A percentile compares a stretch with the other conserved stretches of the same genome.
Evolutionary conservation across 1,140 invertebrate genomes (phyloP).

Genomic region (Drosophila orena): DNA sequence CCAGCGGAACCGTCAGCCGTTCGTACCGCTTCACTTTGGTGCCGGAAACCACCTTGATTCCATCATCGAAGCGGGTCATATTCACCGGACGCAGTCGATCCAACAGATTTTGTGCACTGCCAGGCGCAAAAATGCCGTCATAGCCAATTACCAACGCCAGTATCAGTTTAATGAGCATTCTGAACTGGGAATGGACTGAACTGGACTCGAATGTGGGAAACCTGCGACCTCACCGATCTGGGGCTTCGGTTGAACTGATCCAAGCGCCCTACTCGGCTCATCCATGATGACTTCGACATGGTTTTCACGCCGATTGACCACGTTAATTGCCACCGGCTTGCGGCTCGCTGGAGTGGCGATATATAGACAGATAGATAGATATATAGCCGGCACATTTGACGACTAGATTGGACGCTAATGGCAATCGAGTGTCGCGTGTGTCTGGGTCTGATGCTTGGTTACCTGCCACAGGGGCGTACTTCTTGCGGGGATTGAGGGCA

Average conservation of each 20-base stretch:
- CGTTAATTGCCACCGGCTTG: constrained; percentile 61
- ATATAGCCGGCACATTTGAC: constrained; percentile 51
- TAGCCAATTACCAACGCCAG: constrained; percentile 41
- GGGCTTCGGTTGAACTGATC: constrained; percentile 53
- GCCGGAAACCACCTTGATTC: constrained; percentile 76
- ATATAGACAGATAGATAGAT: constrained; percentile 19
- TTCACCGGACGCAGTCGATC: constrained; percentile 66
- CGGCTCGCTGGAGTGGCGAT: constrained; percentile 20
- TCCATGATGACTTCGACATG: constrained; percentile 80
- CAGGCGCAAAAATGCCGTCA: constrained; percentile 55
- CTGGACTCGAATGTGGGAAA: not conserved
- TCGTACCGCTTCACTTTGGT: constrained; percentile 83
- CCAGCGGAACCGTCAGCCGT: constrained; percentile 67
- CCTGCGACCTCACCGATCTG: constrained; percentile 29
- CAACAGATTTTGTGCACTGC: constrained; percentile 71
- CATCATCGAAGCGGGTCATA: constrained; percentile 60
- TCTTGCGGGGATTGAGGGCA: constrained; percentile 21
- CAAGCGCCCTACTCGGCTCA: constrained; percentile 15
- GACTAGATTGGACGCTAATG: constrained; percentile 62
- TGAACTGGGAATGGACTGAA: not conserved
- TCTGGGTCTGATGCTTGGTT: constrained; percentile 71
- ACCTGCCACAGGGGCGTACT: constrained; percentile 59
- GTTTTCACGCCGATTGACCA: constrained; percentile 81
- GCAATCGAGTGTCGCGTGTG: constrained; percentile 75
- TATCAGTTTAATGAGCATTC: constrained; percentile 52